Evolutionary conservation across 1,140 invertebrate species (phyloP), one percentile per base, ranked within the genome.

Genomic region (Dinothrombium tinctorium): DNA sequence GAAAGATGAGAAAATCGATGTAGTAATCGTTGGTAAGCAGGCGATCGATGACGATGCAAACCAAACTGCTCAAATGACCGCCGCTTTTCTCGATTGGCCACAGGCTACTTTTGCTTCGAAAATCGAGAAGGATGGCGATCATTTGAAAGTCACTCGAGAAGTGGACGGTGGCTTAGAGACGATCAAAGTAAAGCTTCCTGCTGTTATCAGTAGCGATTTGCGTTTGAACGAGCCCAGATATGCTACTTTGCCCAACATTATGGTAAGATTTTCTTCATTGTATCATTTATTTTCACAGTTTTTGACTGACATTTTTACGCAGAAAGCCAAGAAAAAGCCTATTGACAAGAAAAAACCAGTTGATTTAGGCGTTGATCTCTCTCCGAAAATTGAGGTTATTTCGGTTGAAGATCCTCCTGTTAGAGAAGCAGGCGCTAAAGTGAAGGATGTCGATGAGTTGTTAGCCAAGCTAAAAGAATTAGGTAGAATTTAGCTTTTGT

Each of bases 271-370:
- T 25, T 23, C 32, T 21, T 23, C 36, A 12, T n/a, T 15, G 17
- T 42, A 12, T 11, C 11, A 23, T 35, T 8, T 43, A 29, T 33
- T 23, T 38, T 32, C 11, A 37, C 17, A 22, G 37, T 1, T 37
- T 21, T 38, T 37, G 19, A 42, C 12, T 0, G 4, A 4, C 4
- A 12, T 36, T 23, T 43, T 3, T 37, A 21, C 21, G 9, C 54
- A 79, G 75, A 96, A 96, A 75, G 90, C 92, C 1, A 98, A 98
- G 59, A 99, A 99, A 65, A 99, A 99, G 61, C 86, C 87, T 2
- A 66, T 98, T 33, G 82, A 81, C 48, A 95, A 94, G 60, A 61
- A 89, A 33, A 75, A 73, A n/a, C 69, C 80, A 0, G 73, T 76
- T 48, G 90, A 98, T 62, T 66, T 92, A 37, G 86, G 83, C 0